These are phyloP conservation scores for Phalloptychus januarius DNA, from an alignment of 2,797 vertebrate species.

Conservation along the genomic window DNA sequence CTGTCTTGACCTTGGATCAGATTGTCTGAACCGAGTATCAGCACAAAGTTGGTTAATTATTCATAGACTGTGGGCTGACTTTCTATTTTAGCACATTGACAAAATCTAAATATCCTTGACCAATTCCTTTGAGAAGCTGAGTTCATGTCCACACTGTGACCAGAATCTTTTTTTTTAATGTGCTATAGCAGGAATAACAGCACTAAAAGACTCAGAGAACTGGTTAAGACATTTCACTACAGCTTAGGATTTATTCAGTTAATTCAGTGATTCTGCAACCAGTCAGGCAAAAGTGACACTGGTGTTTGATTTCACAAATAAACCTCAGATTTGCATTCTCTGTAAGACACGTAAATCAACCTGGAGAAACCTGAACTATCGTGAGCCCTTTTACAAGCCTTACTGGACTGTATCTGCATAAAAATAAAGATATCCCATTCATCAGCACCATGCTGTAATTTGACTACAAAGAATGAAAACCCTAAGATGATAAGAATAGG, in stretches of 20 bases:
- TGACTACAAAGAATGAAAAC: not conserved
- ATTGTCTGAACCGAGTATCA: conserved; percentile 35
- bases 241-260: not conserved
- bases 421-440: not conserved
- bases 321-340: conserved; percentile 26
- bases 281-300: not conserved
- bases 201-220: not conserved
- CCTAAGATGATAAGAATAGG: not conserved
- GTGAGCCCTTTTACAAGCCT: not conserved
- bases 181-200: not conserved
- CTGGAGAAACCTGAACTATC: not conserved
- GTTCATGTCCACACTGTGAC: not conserved
- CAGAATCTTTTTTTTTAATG: not conserved
- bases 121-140: not conserved
- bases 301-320: not conserved
- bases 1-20: conserved; percentile 54
- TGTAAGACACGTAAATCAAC: conserved; percentile 28
- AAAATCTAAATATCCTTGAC: not conserved
- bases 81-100: conserved; percentile 27
- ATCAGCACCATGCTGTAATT: not conserved
- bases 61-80: conserved; percentile 55
- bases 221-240: not conserved
- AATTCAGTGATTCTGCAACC: not conserved
- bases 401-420: not conserved
- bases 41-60: conserved; percentile 73